Base-by-base conservation (phyloP, 2,888 invertebrate genomes). In the Drosophila emarginata region DNA sequence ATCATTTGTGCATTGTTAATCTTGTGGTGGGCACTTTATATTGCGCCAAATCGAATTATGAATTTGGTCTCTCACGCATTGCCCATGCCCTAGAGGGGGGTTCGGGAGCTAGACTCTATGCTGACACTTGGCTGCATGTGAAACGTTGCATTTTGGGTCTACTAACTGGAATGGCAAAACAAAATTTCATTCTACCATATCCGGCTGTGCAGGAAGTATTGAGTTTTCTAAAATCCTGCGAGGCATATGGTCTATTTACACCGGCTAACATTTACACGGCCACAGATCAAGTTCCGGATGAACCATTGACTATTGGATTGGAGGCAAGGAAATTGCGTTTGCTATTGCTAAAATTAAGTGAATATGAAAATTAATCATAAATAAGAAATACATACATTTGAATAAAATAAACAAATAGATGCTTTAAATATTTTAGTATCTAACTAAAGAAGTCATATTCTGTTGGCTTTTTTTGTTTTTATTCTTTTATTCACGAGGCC, bases 91-190 rank as follows among this genome's bases (percentile, higher is more conserved):
- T 99, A 67, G 92, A 92, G 64, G 91, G 91, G 18, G 92, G 91
- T 2, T 90, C 91, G 3, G 91, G 92, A 0, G 84, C 91, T 1
- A 97, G 99, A 90, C 93, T 99, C 7, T 99, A 99, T 14, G 98
- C 98, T 0, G 99, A 99, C 90, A 99, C 99, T 2, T 99, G 99
- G 99, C 96, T 97, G 91, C 99, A 99, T 90, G 97, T 98, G 1
- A 99, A 99, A 91, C 94, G 99, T 69, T 99, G 98, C 90, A 97
- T 99, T 90, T 92, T 99, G 7, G 97, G 97, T 5, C 93, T 97
- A 72, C 93, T 97, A 58, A 96, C 97, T 89, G 96, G 96, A 87
- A 93, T 97, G 88, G 94, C 96, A 0, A 97, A 97, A 88, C 97
- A 97, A 87, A 94, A 96, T 92, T 95, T 97, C 59, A 95, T 96